Base-by-base conservation (phyloP, 2,888 invertebrate genomes). In the Plemyria rubiginata region DNA sequence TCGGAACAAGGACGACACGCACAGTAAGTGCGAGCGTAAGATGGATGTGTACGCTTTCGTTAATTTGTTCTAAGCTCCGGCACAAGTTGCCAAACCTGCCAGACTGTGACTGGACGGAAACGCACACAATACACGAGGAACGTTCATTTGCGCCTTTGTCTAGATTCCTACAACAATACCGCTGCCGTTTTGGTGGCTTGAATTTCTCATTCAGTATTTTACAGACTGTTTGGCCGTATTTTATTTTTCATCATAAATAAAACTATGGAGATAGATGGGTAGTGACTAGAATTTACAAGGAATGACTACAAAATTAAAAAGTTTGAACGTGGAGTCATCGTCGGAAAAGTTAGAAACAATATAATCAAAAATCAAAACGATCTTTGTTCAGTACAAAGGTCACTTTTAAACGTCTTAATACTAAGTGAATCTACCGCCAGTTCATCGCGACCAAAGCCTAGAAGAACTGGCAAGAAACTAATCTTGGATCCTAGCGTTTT, bases 41-140 rank as follows among this genome's bases (percentile, higher is more conserved):
- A 38, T 38, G 11, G 36, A 38, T 38, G 32, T 11, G 43, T 8
- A 2, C 15, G 43, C n/a, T 43, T 43, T 12, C 11, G 16, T 45
- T 45, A 15, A 45, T 45, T 45, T 16, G 16, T 16, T 45, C 45
- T 45, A 45, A n/a, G 4, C 8, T 15, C 43, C 13, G 11, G 36
- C 8, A 43, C 15, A 15, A 15, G 67, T 73, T 71, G 66, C 74
- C 74, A 76, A n/a, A n/a, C n/a, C n/a, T n/a, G n/a, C 71, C 73
- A 76, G 79, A 78, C 78, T 77, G 76, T 79, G 60, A 57, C 60
- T n/a, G 48, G 43, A 55, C 49, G 59, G 58, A 64, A 65, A 29
- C 15, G 63, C 61, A 63, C 50, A 60, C 61, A 67, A 65, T 57
- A 54, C 60, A 49, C 55, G 53, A 57, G 52, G 58, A 65, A 62